Percentiles rank a stretch among this genome's conserved stretches.
Evolutionary conservation across 2,113 vertebrate genomes (phyloP).

Genomic region (Todiramphus saurophagus): DNA sequence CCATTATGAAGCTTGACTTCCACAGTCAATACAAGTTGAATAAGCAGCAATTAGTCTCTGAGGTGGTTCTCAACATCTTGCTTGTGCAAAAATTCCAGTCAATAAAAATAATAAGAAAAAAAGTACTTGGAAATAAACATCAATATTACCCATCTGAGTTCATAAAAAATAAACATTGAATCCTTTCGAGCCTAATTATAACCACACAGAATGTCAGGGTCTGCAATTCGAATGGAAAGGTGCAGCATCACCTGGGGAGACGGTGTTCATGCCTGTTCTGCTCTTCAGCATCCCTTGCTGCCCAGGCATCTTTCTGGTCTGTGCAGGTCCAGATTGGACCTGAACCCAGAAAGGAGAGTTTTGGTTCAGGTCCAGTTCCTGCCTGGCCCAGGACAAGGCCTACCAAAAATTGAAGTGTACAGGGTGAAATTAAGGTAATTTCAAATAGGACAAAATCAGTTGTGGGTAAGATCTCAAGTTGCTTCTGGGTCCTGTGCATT

Average conservation of each 20-base stretch:
- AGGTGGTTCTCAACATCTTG: constrained; percentile 59
- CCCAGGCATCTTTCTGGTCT: neutral
- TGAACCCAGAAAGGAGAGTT: neutral
- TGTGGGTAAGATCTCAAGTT: neutral
- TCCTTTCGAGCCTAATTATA: constrained; percentile 58
- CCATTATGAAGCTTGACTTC: constrained; percentile 60
- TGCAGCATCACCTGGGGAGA: neutral
- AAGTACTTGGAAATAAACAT: constrained; percentile 61
- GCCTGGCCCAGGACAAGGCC: neutral
- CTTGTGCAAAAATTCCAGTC: constrained; percentile 59
- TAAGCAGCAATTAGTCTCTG: constrained; percentile 66
- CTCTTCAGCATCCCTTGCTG: neutral
- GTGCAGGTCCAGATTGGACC: neutral
- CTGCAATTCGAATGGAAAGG: constrained; percentile 2
- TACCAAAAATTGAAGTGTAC: neutral
- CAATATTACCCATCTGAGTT: constrained; percentile 63
- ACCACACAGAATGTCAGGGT: neutral
- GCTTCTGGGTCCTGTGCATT: neutral
- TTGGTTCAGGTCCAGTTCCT: neutral
- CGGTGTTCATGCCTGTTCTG: neutral
- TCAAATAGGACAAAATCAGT: neutral
- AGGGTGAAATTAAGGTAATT: neutral
- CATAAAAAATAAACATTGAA: constrained; percentile 57
- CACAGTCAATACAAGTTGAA: constrained; percentile 69
- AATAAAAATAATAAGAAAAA: constrained; percentile 71